A percentile compares a stretch with the other conserved stretches of the same genome.
These are phyloP conservation scores for fruit fly (Drosophila melanogaster) DNA, from an alignment of 1,140 invertebrate genomes.

Conservation along the genomic window DNA sequence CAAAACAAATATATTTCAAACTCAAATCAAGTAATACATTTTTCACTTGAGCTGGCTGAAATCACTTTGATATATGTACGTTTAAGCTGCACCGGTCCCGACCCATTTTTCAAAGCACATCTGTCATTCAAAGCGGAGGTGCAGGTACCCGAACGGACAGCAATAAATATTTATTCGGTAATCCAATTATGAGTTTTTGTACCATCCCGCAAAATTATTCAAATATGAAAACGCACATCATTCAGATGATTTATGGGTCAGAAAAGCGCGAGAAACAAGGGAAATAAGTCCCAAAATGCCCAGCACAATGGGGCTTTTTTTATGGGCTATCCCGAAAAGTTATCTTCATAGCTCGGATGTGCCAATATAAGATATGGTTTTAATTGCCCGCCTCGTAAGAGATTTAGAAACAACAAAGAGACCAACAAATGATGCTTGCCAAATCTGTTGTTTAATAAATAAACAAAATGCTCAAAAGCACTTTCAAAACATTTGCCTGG, in stretches of 20 bases:
- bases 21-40: not conserved
- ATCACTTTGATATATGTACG: constrained; percentile 11
- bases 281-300: constrained; percentile 14
- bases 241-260: constrained; percentile 30
- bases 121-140: constrained; percentile 20
- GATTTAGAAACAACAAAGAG: constrained; percentile 27
- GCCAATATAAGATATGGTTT: constrained; percentile 65
- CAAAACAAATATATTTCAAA: constrained; percentile 17
- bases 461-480: constrained; percentile 52
- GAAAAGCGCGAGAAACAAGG: constrained; percentile 2
- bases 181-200: constrained; percentile 34
- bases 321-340: constrained; percentile 24
- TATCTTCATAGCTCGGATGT: constrained; percentile 42
- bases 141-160: constrained; percentile 22
- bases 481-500: constrained; percentile 66
- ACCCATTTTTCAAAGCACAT: constrained; percentile 22
- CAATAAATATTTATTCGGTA: constrained; percentile 22
- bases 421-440: constrained; percentile 35
- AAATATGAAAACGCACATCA: constrained; percentile 50
- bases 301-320: constrained; percentile 37
- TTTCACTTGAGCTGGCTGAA: not conserved
- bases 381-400: constrained; percentile 51
- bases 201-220: constrained; percentile 14
- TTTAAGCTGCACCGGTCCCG: constrained; percentile 4
- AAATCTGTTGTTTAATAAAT: constrained; percentile 52